Evolutionary conservation across 30 jellyfish, hydroid and myxozoan species (phyloP), one percentile per base, ranked within the genome.

Genomic region (Sanderia malayensis): DNA sequence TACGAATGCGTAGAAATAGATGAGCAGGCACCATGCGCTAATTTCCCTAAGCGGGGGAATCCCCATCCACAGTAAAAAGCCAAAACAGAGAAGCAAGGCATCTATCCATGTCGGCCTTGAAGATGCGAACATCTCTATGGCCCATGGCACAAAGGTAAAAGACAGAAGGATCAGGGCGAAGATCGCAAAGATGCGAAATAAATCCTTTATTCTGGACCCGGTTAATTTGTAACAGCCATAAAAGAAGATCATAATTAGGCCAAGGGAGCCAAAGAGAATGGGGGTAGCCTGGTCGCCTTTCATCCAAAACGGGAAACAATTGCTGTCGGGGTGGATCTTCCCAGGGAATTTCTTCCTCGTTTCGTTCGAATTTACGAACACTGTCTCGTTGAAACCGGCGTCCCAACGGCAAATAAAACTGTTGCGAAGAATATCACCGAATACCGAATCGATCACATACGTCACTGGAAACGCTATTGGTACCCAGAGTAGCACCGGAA

Each of bases 381-480:
- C 22, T 7, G 61, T 66, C 32, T 7, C 21, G 52, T 66, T 66
- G 46, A 28, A 25, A 4, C 61, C 44, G 2, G 80, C 49, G 3
- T 70, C 74, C 3, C 77, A 74, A 4, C 44, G 29, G 76, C 95
- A 85, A 24, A 24, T 23, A 58, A 85, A 85, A 0, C 95, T 86
- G 60, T 52, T 10, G 20, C 90, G 59, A 59, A 85, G 3, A 4
- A 45, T 15, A 20, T 61, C 18, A 4, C 95, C 90, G 24, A 85
- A 60, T 33, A 67, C 65, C 29, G 53, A 74, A 20, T 85, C 86
- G n/a, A 74, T 37, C 74, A 85, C 30, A 31, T 71, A 76, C 9
- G 95, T 91, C 0, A 63, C 44, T 2, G 95, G 95, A 25, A 85
- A 74, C 13, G 90, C 89, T 13, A 74, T n/a, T 0, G 95, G 95